Conservation (phyloP, 2,888 invertebrate species). For the Lochmaea crataegi region DNA sequence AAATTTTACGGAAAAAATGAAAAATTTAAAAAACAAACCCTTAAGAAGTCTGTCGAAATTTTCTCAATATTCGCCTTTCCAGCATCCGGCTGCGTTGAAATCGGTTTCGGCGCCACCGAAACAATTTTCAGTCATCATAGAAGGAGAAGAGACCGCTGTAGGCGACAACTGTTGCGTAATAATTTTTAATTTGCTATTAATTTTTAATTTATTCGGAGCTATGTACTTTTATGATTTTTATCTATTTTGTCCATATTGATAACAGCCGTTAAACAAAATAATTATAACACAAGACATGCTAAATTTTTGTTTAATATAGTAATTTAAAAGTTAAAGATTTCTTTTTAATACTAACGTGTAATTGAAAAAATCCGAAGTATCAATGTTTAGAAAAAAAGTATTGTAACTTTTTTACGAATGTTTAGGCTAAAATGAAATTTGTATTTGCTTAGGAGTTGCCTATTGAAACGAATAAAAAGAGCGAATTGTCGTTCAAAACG, state of each 20-base stretch:
- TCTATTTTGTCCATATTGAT: neutral
- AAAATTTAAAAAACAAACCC: constrained; percentile 42
- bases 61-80: constrained; percentile 52
- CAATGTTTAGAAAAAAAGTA: too few species aligned
- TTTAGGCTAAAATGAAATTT: neutral
- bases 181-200: neutral
- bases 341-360: too few species aligned
- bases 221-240: neutral
- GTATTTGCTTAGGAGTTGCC: constrained; percentile 63
- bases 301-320: neutral
- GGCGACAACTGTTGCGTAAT: constrained; percentile 11
- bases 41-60: constrained; percentile 49
- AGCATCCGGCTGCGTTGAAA: constrained; percentile 41
- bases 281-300: neutral
- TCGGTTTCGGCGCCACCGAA: constrained; percentile 53
- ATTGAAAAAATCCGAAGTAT: too few species aligned
- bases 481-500: constrained; percentile 54
- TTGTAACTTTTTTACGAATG: too few species aligned
- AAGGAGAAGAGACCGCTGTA: constrained; percentile 56
- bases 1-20: constrained; percentile 45
- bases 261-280: neutral
- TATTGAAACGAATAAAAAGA: constrained; percentile 53
- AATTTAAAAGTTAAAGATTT: too few species aligned
- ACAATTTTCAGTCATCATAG: constrained; percentile 57
- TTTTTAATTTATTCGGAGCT: neutral